Base-by-base conservation (phyloP, 1,140 invertebrate species). In the Ceratina australensis region DNA sequence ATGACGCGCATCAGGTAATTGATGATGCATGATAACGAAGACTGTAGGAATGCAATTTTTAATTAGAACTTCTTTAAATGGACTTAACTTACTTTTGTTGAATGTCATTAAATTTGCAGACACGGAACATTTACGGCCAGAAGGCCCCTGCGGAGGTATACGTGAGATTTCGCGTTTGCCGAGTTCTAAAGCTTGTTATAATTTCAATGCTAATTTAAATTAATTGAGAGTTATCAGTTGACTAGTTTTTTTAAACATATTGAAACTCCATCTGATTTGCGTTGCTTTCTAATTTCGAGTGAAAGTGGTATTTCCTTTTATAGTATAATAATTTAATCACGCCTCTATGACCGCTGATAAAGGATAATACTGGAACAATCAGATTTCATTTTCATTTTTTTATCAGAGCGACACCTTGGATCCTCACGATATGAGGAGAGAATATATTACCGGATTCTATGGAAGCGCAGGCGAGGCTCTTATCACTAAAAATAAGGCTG, bases 401-500 rank as follows among this genome's bases (percentile, higher is more conserved):
- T 50, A 72, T 66, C 81, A 96, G 93, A 96, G 94, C 77, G 94
- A 95, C 86, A 93, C 93, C 64, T 93, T 95, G 3, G 94, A 96
- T 2, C 92, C 94, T 2, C 95, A 95, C 76, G 98, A 99, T 90
- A 93, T 95, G 87, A 93, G 98, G 64, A 91, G 97, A 79, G 93
- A 95, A 77, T 99, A 95, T 90, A 94, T 99, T 7, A 96, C 96
- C 65, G 97, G 97, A 3, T 99, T 98, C 91, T 95, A 94, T 69
- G 98, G 98, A 2, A 95, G 95, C 20, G 94, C 95, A 54, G 97
- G 95, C 0, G 95, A 95, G 2, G 97, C 96, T 0, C 93, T 98
- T 2, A 93, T 99, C 4, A 97, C 96, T 0, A 86, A 92, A 59
- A 91, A 93, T n/a, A 94, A 94, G 28, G 97, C 97, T 0, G 95